Evolutionary conservation across 2,888 invertebrate species (phyloP), one percentile per base, ranked within the genome.

Genomic region (Melieria omissa): DNA sequence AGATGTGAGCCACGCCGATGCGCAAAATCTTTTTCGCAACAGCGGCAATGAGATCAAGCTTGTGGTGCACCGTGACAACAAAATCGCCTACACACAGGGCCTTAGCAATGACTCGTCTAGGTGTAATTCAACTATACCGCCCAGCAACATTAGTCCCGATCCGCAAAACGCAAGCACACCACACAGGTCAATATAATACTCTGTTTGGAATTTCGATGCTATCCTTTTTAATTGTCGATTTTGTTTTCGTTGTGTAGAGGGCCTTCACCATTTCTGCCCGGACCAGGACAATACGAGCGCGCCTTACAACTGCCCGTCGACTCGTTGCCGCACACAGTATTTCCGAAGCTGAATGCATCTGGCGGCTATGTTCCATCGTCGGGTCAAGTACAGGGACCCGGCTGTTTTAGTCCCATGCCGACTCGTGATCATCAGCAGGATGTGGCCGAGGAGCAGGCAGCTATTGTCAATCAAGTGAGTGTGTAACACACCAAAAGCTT

Each of bases 1-100:
- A 74, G 93, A 95, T 84, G 89, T 97, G 82, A 90, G 95, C 81
- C 97, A 97, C 84, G 93, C 95, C 85, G 95, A 96, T 88, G 97
- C 97, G 70, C 95, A 96, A 88, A 93, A 92, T 85, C 89, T 96
- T 76, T 95, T 96, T 87, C 92, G 91, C 86, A 93, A 93, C 85
- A 93, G 95, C 76, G 92, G 92, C 74, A 93, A 92, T 83, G 91
- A 92, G 82, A 93, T 96, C 83, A 91, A 91, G 85, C 88, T 96
- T 78, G 94, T 93, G 77, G 91, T 96, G 74, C 94, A 95, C 88
- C 88, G 88, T 79, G 88, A 88, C 74, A 88, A 83, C 74, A 86
- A 85, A 81, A 85, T 86, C 68, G 86, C 86, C 52, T 86, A 86
- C 65, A 84, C 86, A 76, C 85, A 86, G 84, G 87, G 84, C 76